phyloP scores from a whole-genome alignment of 2,113 vertebrate genomes.

The Bombycilla garrulus region DNA sequence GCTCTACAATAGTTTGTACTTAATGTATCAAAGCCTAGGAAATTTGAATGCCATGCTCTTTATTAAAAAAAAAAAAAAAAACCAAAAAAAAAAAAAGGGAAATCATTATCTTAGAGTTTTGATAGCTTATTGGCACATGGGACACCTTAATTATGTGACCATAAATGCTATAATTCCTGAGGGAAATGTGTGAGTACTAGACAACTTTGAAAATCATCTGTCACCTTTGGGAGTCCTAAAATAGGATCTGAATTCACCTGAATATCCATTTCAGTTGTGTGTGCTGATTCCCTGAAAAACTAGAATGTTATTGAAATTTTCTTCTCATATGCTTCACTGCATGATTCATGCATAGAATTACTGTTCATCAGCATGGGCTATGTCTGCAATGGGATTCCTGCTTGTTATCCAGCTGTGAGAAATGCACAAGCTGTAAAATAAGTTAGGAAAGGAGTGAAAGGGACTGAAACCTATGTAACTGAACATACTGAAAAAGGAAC shows the following conservation, averaged over 20 bases:
- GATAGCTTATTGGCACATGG: background rate
- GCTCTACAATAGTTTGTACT: background rate
- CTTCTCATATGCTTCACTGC: conserved; percentile 14
- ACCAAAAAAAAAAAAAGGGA: no score
- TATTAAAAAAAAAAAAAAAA: background rate
- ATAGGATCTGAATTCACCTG: background rate
- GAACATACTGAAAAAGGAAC: background rate
- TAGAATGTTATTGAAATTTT: conserved; percentile 39
- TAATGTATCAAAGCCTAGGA: background rate
- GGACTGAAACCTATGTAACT: conserved; percentile 3
- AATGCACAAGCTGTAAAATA: conserved; percentile 58
- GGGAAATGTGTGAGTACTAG: background rate
- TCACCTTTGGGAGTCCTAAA: background rate
- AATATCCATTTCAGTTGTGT: background rate
- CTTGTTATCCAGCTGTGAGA: conserved; percentile 60
- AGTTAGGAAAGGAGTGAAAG: conserved; percentile 45
- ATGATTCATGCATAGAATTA: conserved; percentile 55
- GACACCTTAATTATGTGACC: background rate
- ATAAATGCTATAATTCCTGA: background rate
- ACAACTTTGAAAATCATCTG: background rate
- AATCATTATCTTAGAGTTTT: background rate
- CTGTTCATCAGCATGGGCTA: conserved; percentile 61
- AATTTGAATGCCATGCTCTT: background rate
- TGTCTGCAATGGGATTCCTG: conserved; percentile 36
- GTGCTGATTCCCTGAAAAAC: background rate